These are phyloP conservation scores for Opisthograptis luteolata DNA, from an alignment of 2,888 invertebrate genomes.

Conservation along the genomic window DNA sequence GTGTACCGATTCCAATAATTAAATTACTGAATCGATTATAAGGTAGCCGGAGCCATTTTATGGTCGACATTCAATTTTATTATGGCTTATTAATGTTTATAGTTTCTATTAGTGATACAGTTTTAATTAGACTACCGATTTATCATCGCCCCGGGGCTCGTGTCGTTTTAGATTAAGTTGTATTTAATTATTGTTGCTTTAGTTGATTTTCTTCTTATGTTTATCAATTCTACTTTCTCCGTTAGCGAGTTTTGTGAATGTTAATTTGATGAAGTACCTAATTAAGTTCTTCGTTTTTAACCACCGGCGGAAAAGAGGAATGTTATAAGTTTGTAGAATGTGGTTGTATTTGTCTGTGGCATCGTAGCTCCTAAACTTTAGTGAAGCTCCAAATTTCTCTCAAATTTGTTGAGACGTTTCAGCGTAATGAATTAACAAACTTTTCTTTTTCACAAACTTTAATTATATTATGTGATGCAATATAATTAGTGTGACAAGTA, in stretches of 20 bases:
- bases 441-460: no score
- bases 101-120: conserved; percentile 47
- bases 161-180: conserved; percentile 19
- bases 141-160: conserved; percentile 14
- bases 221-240: conserved; percentile 11
- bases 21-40: conserved; percentile 47
- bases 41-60: conserved; percentile 46
- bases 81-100: conserved; percentile 46
- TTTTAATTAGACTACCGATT: conserved; percentile 42
- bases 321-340: no score
- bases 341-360: no score
- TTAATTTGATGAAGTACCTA: not conserved
- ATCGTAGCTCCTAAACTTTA: no score
- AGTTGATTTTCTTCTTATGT: conserved; percentile 19
- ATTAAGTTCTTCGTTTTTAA: not conserved
- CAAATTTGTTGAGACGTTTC: no score
- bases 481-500: no score
- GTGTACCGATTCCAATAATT: conserved; percentile 51
- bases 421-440: no score
- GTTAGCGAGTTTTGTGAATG: not conserved
- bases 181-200: conserved; percentile 11
- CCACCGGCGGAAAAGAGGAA: no score
- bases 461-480: no score
- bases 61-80: conserved; percentile 48
- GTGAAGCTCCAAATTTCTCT: no score